A percentile compares a stretch with the other conserved stretches of the same genome.
phyloP scores from a whole-genome alignment of 2,113 vertebrate genomes.

The Amphiprion percula region DNA sequence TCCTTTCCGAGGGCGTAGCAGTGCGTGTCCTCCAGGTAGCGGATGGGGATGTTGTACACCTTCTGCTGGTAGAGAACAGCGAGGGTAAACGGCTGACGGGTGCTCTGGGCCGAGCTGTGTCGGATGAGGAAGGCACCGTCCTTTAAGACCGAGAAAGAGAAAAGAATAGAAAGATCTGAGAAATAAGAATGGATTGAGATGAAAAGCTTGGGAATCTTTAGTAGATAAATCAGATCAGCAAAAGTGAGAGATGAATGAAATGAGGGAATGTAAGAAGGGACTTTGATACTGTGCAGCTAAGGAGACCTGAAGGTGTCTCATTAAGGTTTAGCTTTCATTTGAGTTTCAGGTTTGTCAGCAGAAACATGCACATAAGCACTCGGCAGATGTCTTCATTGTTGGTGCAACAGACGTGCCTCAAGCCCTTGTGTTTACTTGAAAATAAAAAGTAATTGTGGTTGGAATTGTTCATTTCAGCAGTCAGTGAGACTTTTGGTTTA shows the following conservation, averaged over 20 bases:
- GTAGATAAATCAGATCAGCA: not conserved
- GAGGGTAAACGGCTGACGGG: constrained; percentile 88
- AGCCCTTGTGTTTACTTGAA: not conserved
- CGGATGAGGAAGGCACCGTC: constrained; percentile 89
- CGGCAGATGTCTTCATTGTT: not conserved
- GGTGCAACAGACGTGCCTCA: constrained; percentile 5
- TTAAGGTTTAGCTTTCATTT: constrained; percentile 6
- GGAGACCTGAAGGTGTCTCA: not conserved
- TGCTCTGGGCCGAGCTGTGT: constrained; percentile 82
- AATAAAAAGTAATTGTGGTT: not conserved
- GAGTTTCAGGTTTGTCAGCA: not conserved
- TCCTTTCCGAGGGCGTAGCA: constrained; percentile 88
- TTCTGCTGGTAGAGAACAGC: constrained; percentile 86
- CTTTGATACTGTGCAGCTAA: not conserved
- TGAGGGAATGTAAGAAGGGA: not conserved
- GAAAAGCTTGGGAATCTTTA: not conserved
- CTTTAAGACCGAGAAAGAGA: constrained; percentile 64
- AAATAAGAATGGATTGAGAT: not conserved
- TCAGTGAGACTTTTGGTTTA: constrained; percentile 41
- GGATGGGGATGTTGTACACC: constrained; percentile 92
- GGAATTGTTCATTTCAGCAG: too few relatives aligned
- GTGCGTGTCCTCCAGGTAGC: constrained; percentile 77
- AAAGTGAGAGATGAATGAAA: not conserved
- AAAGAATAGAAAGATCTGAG: not conserved
- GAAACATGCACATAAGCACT: not conserved